A percentile compares a stretch with the other conserved stretches of the same genome.
These are phyloP conservation scores for Hylia prasina DNA, from an alignment of 2,113 vertebrate species.

Conservation along the genomic window DNA sequence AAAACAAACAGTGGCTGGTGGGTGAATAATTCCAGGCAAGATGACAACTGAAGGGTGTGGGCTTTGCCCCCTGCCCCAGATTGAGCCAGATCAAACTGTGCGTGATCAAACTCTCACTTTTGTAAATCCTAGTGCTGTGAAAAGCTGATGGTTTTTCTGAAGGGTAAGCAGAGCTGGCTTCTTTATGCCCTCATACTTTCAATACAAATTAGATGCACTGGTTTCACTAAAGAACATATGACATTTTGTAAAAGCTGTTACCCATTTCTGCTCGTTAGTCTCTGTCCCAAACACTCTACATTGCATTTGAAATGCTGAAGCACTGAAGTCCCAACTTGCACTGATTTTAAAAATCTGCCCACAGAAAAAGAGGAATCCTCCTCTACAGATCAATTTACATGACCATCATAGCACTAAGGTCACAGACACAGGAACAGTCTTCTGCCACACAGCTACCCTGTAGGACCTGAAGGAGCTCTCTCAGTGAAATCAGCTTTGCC, in stretches of 20 bases:
- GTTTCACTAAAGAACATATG: neutral
- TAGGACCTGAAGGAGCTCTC: neutral
- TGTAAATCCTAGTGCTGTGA: neutral
- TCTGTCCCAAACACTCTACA: neutral
- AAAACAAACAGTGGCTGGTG: neutral
- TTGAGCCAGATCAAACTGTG: neutral
- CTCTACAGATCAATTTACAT: slow-evolving; percentile 41
- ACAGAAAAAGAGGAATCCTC: slow-evolving; percentile 13
- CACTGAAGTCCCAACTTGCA: neutral
- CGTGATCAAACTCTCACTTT: neutral
- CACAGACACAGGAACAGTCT: neutral
- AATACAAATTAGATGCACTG: neutral
- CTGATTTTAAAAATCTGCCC: slow-evolving; percentile 32
- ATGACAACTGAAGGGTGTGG: neutral
- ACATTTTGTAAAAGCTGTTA: neutral
- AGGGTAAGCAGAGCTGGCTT: neutral
- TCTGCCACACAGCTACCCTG: neutral
- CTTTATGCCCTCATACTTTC: neutral
- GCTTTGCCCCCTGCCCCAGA: neutral
- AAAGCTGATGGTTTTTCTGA: neutral
- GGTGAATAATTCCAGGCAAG: neutral
- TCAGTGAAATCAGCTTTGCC: neutral
- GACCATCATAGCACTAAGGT: neutral
- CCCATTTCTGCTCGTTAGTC: neutral
- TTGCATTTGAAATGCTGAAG: neutral